Evolutionary conservation across 2,888 invertebrate species (phyloP).

Genomic region (Tubulanus polymorphus): DNA sequence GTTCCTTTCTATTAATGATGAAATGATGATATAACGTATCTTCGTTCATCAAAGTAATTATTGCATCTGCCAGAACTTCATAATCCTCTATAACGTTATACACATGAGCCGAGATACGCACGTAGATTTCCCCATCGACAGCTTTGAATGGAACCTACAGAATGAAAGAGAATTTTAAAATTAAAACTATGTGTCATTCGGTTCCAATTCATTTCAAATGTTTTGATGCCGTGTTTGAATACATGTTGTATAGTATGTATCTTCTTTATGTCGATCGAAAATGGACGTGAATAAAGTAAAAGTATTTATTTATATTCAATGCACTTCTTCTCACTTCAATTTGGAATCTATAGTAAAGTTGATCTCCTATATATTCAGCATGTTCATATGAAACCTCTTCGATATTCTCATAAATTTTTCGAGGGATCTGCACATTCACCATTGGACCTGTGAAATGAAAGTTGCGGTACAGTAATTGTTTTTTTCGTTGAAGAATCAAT

Average conservation of each 20-base stretch:
- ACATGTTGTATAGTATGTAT: too few relatives aligned
- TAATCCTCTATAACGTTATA: slow-evolving; percentile 38
- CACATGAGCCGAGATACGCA: slow-evolving; percentile 43
- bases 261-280: neutral
- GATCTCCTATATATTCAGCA: slow-evolving; percentile 45
- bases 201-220: too few relatives aligned
- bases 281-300: neutral
- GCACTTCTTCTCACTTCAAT: slow-evolving; percentile 48
- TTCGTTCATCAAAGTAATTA: slow-evolving; percentile 24
- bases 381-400: too few relatives aligned
- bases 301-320: too few relatives aligned
- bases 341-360: slow-evolving; percentile 35
- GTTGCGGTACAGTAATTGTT: too few relatives aligned
- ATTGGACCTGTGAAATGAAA: too few relatives aligned
- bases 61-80: slow-evolving; percentile 26
- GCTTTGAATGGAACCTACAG: slow-evolving; percentile 45
- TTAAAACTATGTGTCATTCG: too few relatives aligned
- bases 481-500: neutral
- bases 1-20: too few relatives aligned
- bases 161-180: neutral
- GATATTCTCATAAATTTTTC: too few relatives aligned
- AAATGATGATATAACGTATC: too few relatives aligned
- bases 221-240: too few relatives aligned
- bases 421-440: too few relatives aligned
- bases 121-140: slow-evolving; percentile 37